Conservation (phyloP, 2,797 vertebrate species). For the Cheirogaleus major region DNA sequence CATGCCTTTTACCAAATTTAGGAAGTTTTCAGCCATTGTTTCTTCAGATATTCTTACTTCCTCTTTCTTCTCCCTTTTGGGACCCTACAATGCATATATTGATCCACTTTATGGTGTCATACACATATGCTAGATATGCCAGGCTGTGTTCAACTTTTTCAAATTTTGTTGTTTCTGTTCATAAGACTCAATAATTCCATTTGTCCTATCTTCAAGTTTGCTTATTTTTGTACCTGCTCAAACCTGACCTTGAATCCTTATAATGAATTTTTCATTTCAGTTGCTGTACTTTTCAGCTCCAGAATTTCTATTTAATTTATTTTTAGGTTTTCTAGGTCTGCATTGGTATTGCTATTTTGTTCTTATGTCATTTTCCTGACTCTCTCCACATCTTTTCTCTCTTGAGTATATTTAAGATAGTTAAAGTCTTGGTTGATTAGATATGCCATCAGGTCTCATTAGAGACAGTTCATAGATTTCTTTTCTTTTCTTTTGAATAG, state of each 20-base stretch:
- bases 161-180: background rate
- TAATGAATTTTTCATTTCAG: background rate
- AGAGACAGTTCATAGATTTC: background rate
- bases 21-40: background rate
- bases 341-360: background rate
- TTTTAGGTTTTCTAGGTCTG: background rate
- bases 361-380: background rate
- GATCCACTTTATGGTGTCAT: background rate
- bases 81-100: background rate
- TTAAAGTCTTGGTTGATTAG: background rate
- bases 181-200: background rate
- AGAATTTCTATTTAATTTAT: background rate
- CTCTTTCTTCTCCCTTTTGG: background rate
- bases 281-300: background rate
- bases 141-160: background rate
- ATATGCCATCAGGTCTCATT: background rate
- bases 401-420: background rate
- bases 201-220: background rate
- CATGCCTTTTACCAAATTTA: background rate
- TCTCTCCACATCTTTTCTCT: background rate
- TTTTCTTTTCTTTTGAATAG: background rate
- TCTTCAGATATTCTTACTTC: background rate
- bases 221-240: background rate
- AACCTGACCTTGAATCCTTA: background rate
- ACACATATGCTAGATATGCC: background rate